phyloP scores from a whole-genome alignment of 2,797 vertebrate species.

The Macroramphosus scolopax region DNA sequence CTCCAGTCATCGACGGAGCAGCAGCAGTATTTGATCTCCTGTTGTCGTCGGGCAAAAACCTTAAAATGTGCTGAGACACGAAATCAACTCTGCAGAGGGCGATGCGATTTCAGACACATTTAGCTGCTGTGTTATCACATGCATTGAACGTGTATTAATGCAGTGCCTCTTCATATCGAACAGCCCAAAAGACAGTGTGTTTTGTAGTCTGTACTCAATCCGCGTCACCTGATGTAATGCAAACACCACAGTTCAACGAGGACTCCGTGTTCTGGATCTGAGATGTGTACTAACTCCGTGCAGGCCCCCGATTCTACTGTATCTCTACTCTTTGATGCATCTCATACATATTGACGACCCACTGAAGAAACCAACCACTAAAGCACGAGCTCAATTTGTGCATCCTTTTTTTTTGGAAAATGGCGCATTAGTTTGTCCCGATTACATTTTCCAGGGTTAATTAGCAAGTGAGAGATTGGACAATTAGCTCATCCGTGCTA shows the following conservation, averaged over 20 bases:
- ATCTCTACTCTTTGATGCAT: conserved; percentile 69
- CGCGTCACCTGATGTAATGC: conserved; percentile 66
- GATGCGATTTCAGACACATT: conserved; percentile 20
- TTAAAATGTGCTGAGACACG: no score
- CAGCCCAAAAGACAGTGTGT: conserved; percentile 66
- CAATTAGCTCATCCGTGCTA: conserved; percentile 74
- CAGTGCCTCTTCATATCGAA: conserved; percentile 58
- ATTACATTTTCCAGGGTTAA: conserved; percentile 70
- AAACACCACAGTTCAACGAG: conserved; percentile 65
- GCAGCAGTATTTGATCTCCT: no score
- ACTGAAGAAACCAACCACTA: conserved; percentile 51
- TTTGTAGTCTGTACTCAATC: conserved; percentile 64
- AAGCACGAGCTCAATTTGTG: conserved; percentile 58
- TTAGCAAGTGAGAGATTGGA: conserved; percentile 74
- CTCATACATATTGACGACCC: conserved; percentile 78
- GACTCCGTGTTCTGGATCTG: conserved; percentile 68
- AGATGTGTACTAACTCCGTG: conserved; percentile 56
- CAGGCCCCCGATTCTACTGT: conserved; percentile 62
- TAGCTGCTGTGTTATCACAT: conserved; percentile 10
- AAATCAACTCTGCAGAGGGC: no score
- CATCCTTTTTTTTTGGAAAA: conserved; percentile 3
- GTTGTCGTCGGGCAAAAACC: no score
- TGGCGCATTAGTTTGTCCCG: conserved; percentile 46
- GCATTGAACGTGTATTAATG: conserved; percentile 31
- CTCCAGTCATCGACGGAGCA: no score